phyloP scores from a whole-genome alignment of 2,113 vertebrate species.

The Calidris pugnax region DNA sequence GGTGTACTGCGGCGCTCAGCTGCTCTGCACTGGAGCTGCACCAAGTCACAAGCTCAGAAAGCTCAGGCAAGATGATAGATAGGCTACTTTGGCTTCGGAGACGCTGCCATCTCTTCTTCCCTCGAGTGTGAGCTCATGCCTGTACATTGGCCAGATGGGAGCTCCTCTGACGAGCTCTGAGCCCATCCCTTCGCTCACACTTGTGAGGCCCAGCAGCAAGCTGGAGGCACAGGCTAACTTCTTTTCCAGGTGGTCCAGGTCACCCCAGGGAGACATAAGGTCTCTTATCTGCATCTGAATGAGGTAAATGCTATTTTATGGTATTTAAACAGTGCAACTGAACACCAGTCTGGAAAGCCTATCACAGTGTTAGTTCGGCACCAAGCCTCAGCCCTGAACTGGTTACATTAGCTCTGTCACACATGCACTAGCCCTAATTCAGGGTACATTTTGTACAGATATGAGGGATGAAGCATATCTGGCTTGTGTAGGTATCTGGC shows the following conservation, averaged over 20 bases:
- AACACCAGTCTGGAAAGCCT: not conserved
- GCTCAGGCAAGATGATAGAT: not conserved
- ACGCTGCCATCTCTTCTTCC: not conserved
- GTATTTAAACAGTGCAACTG: not conserved
- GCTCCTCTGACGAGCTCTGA: not conserved
- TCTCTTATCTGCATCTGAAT: not conserved
- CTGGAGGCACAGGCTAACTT: not conserved
- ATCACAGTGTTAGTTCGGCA: not conserved
- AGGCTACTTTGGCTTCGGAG: not conserved
- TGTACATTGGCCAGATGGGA: not conserved
- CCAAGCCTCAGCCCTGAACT: not conserved
- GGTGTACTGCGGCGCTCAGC: not conserved
- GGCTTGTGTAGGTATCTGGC: not conserved
- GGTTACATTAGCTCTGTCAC: not conserved
- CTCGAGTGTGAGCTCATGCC: not conserved
- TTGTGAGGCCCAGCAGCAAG: not conserved
- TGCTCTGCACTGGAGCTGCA: not conserved
- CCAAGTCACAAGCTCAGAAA: not conserved
- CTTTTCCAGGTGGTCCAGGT: not conserved
- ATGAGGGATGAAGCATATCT: accelerated
- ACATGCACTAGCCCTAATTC: not conserved
- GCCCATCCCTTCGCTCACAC: not conserved
- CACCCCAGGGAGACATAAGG: not conserved
- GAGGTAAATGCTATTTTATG: not conserved
- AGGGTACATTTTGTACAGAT: accelerated